A percentile compares a stretch with the other conserved stretches of the same genome.
Conservation (phyloP, 2,113 vertebrate species). For the Lepisosteus osseus region DNA sequence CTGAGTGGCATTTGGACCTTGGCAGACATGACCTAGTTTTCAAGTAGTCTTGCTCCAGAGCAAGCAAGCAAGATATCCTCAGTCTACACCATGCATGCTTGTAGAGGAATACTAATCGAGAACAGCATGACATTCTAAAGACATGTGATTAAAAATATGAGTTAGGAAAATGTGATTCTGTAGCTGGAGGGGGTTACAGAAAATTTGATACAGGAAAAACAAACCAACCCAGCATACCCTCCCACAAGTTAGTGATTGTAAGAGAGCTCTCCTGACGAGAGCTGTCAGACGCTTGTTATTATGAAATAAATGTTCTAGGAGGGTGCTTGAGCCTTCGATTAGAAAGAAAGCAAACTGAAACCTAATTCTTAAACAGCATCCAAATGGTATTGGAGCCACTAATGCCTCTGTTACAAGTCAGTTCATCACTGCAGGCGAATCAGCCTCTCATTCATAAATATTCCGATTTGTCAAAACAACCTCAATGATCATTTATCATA, state of each 20-base stretch:
- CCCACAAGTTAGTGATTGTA: conserved; percentile 36
- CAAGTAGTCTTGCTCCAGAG: conserved; percentile 22
- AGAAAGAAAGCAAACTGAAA: conserved; percentile 61
- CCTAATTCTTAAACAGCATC: conserved; percentile 58
- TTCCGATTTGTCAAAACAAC: conserved; percentile 73
- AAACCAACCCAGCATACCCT: conserved; percentile 43
- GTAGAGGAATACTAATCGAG: conserved; percentile 8
- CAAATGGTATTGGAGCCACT: conserved; percentile 66
- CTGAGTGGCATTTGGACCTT: conserved; percentile 57
- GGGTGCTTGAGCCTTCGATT: conserved; percentile 55
- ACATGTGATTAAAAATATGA: conserved; percentile 38
- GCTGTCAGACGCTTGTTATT: conserved; percentile 66
- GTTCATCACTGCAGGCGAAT: conserved; percentile 58
- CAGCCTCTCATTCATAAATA: conserved; percentile 60
- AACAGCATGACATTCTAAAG: conserved; percentile 41
- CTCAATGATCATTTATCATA: conserved; percentile 67
- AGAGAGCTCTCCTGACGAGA: conserved; percentile 60
- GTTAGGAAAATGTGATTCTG: conserved; percentile 44
- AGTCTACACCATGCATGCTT: not conserved
- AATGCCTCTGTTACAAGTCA: conserved; percentile 66
- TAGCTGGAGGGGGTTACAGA: conserved; percentile 30
- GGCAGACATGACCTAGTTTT: conserved; percentile 61
- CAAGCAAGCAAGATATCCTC: not conserved
- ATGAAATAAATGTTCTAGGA: conserved; percentile 62
- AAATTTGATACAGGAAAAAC: conserved; percentile 52